Evolutionary conservation across 2,888 invertebrate genomes (phyloP), one percentile per base, ranked within the genome.

Genomic region (Coleophora flavipennella): DNA sequence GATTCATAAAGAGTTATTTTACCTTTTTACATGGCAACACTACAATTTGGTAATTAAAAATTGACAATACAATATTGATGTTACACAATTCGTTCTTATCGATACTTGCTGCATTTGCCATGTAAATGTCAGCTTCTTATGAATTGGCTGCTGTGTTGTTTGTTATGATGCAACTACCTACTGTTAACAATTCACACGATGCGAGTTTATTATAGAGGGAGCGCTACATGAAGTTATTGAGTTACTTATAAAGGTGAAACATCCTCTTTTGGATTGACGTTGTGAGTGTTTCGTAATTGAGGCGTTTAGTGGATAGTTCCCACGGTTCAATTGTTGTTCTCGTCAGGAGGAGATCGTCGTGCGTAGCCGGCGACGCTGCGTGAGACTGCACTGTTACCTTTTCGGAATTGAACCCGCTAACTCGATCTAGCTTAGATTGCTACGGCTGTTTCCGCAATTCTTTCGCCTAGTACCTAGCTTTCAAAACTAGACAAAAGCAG

Each of bases 311-410:
- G 53, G 56, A 58, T 47, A 49, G 67, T 81, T 81, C 81, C 73
- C 81, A 83, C 20, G 20, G 63, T 60, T 59, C 62, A 59, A 78
- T 83, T 83, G 77, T 80, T 77, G 75, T 78, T 76, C 74, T 50
- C 65, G 58, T 58, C 57, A 61, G 56, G 64, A 65, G 62, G 60
- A 53, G 58, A 58, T 59, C 62, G 62, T 62, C 66, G 70, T 75
- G 76, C 77, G 72, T 66, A 66, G 65, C 67, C 65, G 67, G 47
- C 55, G 55, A 53, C 48, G 54, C 56, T 60, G 57, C 61, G 63
- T 66, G 65, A 62, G 51, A 57, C 48, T 47, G 45, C 53, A 38
- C 42, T 59, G 66, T 64, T 68, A 66, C 10, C 29, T 64, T 70
- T 68, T 69, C 59, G 57, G 58, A 57, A 63, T 55, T 48, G 47